These are phyloP conservation scores for Trichosurus vulpecula DNA, from an alignment of 2,797 vertebrate species.

Conservation along the genomic window DNA sequence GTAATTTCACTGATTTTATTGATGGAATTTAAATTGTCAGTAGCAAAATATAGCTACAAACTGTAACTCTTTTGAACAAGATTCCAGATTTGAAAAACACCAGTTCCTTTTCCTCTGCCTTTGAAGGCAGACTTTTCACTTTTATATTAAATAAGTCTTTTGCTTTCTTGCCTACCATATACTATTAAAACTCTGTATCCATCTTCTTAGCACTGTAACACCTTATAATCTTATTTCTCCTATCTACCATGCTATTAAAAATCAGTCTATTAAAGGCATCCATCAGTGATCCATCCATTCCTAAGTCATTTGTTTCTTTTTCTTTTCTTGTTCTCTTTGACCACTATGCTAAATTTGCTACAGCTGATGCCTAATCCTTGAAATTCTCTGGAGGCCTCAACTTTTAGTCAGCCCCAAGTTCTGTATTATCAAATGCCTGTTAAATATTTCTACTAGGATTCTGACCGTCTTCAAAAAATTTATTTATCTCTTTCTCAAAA, in stretches of 20 bases:
- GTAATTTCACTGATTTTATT: slow-evolving; percentile 21
- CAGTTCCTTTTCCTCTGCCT: slow-evolving; percentile 4
- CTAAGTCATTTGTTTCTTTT: neutral
- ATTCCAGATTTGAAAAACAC: neutral
- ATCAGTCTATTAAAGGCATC: neutral
- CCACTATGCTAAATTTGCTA: neutral
- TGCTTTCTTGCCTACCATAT: neutral
- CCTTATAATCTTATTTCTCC: neutral
- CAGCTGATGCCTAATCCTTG: neutral
- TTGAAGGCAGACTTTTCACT: slow-evolving; percentile 1
- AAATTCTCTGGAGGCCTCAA: neutral
- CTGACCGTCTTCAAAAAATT: neutral
- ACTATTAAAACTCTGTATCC: neutral
- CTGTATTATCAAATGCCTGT: neutral
- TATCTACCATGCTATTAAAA: neutral
- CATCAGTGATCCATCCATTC: neutral
- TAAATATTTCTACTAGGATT: neutral
- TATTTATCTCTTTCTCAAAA: neutral
- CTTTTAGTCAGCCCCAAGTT: neutral
- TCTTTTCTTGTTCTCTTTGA: neutral
- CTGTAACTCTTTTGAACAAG: neutral
- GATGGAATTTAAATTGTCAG: slow-evolving; percentile 17
- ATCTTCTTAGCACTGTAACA: neutral
- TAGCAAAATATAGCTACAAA: neutral
- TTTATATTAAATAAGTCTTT: neutral